Base-by-base conservation (phyloP, 2,888 invertebrate species). In the Acleris emargana region DNA sequence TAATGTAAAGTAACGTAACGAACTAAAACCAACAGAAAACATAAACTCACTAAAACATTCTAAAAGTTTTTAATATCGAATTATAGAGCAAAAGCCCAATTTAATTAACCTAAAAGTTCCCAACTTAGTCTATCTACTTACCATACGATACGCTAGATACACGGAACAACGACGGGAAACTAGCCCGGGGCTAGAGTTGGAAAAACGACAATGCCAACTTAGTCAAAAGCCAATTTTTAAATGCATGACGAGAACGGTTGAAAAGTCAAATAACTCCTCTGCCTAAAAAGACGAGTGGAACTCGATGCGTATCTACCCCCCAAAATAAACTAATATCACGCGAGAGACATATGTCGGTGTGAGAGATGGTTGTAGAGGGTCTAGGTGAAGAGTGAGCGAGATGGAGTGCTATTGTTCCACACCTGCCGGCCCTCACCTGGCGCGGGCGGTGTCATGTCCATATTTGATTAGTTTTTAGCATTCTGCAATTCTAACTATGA, bases 341-440 rank as follows among this genome's bases (percentile, higher is more conserved):
- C 73, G 71, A 73, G 81, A 84, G 88, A 86, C 88, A 83, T 81
- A 82, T 78, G 82, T 78, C 76, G 76, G 76, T 69, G 76, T 69
- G 77, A 47, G 81, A 82, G 75, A 80, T 68, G 71, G 70, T 64
- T 64, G 63, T 58, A 71, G 70, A 63, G 52, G 58, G 66, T 42
- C 58, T 53, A 61, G 67, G 76, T 61, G 74, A 73, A 72, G 87
- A 73, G 84, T 71, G 79, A 89, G 74, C 74, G 83, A 77, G 89
- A 87, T 74, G 70, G 76, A 72, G 68, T 64, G 78, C 74, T 80
- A 77, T 87, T 86, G 84, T 86, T 79, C 80, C 84, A 80, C 91
- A 89, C 91, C 91, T 90, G 91, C 87, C 84, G 75, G 73, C 72
- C 81, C 77, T 86, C 89, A 90, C 87, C 89, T 89, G 90, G 88